Base-by-base conservation (phyloP, 2,888 invertebrate genomes). In the Cheilosia scutellata region DNA sequence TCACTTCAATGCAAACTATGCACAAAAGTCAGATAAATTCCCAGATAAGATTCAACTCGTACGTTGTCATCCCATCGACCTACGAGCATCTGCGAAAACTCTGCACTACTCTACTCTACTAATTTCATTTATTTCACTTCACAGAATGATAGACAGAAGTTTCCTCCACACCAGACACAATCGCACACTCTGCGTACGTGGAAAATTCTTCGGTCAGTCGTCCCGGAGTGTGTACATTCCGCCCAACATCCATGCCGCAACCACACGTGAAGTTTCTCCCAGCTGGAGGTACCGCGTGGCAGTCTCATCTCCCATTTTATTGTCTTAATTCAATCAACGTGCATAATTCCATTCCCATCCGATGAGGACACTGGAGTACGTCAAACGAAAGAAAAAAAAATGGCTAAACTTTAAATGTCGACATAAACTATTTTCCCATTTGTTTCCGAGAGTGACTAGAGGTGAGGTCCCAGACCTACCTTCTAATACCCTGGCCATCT, bases 351-450 rank as follows among this genome's bases (percentile, higher is more conserved):
- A 74, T 82, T 82, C 82, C 87, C 82, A 82, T 40, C 78, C 42
- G 40, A 42, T 47, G 57, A 53, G 49, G 66, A 72, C 66, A 40
- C 33, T 37, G 7, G 57, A 47, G 29, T 31, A 27, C 9, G 9
- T 9, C 4, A 25, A 13, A 27, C 5, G 7, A 33, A 53, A 47
- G 6, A 13, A 33, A 78, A 80, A 78, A 66, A 68, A 42, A 82
- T 68, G 5, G 25, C 31, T 77, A 82, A 77, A 82, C 80, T 87
- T 78, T 72, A 82, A 87, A 87, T 87, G 87, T 87, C 82, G 87
- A 78, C 87, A 82, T 87, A 87, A 87, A 87, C 87, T 74, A 87
- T 87, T 82, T 86, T 86, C 86, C 68, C 86, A 86, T 86, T 86
- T 82, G 82, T 72, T 72, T 77, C 49, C 13, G 71, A 57, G 79